Conservation (phyloP, 1,140 invertebrate species). For the Drosophila repleta region DNA sequence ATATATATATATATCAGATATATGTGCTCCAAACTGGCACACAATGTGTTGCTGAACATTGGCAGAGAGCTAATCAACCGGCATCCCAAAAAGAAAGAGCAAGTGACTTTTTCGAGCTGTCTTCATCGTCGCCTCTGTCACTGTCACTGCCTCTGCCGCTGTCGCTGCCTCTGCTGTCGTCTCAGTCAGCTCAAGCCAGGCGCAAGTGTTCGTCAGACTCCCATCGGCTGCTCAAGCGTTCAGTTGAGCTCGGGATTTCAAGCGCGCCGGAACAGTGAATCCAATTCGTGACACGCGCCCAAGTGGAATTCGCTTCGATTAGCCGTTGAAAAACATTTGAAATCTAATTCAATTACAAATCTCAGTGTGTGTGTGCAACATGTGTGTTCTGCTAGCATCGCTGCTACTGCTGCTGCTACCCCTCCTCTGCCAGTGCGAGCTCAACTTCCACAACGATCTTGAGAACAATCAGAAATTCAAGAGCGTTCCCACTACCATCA, state of each 20-base stretch:
- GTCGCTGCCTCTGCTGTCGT: not conserved
- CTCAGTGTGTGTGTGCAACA: conserved; percentile 17
- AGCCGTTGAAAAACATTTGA: conserved; percentile 18
- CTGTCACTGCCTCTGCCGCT: conserved; percentile 19
- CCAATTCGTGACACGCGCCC: conserved; percentile 18
- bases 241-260: conserved; percentile 29
- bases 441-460: conserved; percentile 72
- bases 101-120: conserved; percentile 42
- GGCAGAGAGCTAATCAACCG: conserved; percentile 67
- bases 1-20: conserved; percentile 3
- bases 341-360: conserved; percentile 61
- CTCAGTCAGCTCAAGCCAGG: conserved; percentile 7
- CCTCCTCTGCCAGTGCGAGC: conserved; percentile 17
- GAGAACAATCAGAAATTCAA: conserved; percentile 83
- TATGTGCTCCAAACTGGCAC: conserved; percentile 21
- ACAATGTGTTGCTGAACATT: conserved; percentile 43
- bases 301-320: conserved; percentile 1
- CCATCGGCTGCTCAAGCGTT: conserved; percentile 43
- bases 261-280: conserved; percentile 28
- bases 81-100: conserved; percentile 46
- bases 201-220: conserved; percentile 31
- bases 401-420: conserved; percentile 23
- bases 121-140: conserved; percentile 26
- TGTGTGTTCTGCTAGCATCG: conserved; percentile 42
- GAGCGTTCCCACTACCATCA: conserved; percentile 89